Base-by-base conservation (phyloP, 2,888 invertebrate genomes). In the Thera obeliscata region DNA sequence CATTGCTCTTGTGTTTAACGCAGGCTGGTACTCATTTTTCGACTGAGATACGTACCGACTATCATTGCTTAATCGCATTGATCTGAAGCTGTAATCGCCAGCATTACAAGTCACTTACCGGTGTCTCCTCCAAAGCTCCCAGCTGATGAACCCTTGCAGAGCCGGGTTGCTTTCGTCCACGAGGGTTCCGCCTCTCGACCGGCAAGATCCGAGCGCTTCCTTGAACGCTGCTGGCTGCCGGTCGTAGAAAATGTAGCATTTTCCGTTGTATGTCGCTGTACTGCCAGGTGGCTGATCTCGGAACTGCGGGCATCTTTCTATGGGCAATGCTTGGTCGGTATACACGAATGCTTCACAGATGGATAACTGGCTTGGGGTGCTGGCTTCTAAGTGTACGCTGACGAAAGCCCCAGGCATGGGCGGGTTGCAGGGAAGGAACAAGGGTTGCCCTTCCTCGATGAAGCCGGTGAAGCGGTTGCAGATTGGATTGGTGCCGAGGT, bases 341-440 rank as follows among this genome's bases (percentile, higher is more conserved):
- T 98, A 98, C 12, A 98, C 98, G 86, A 98, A 98, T 0, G 98
- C 97, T 87, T 98, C 98, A 85, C 98, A 98, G 9, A 98, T 97
- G 0, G 98, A 98, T 11, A 98, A 92, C 71, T 97, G 97, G 71
- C 96, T 96, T 0, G 96, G 95, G 0, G 93, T 84, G 0, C 96
- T 94, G 0, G 96, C 95, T 90, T 98, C 98, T 66, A 98, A 87
- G 82, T 98, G 98, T 0, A 98, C 98, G 77, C 97, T 98, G 71
- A 98, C 98, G 87, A 98, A 98, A 7, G 98, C 98, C 0, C 98
- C 98, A 0, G 98, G 98, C 97, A 98, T 98, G 0, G 98, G 98
- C 1, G 98, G 98, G 88, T 98, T 98, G 92, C 98, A 98, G 0
- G 98, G 98, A 61, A 98, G 89, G 90, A 98, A 98, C 5, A 98